Percentiles rank a stretch among this genome's conserved stretches.
Conservation (phyloP, 2,888 invertebrate genomes). For the Cecidostiba fungosa region DNA sequence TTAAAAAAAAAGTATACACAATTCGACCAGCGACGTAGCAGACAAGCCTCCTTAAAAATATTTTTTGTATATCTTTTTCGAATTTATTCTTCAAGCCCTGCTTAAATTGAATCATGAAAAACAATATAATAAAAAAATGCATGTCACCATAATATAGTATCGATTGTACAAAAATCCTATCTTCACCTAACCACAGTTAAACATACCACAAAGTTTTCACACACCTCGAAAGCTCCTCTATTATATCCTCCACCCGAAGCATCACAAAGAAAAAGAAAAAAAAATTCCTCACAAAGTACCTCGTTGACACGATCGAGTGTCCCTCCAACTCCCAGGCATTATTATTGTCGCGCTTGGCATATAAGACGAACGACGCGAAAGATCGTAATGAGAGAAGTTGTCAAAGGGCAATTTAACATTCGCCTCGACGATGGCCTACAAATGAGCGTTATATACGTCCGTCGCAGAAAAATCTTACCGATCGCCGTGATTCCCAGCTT, state of each 20-base stretch:
- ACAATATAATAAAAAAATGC: too few relatives aligned
- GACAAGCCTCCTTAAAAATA: too few relatives aligned
- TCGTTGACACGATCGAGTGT: neutral
- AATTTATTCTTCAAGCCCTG: too few relatives aligned
- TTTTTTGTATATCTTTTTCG: too few relatives aligned
- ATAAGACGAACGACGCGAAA: neutral
- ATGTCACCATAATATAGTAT: too few relatives aligned
- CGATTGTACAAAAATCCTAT: too few relatives aligned
- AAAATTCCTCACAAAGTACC: neutral
- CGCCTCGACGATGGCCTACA: constrained; percentile 20
- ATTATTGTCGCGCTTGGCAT: neutral
- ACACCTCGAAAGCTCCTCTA: too few relatives aligned
- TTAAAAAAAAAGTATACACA: too few relatives aligned
- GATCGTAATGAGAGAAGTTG: constrained; percentile 18
- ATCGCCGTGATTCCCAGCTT: neutral
- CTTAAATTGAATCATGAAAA: too few relatives aligned
- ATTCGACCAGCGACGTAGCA: too few relatives aligned
- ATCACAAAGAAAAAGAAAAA: neutral
- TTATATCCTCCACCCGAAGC: neutral
- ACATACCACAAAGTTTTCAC: too few relatives aligned
- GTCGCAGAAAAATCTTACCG: constrained; percentile 1
- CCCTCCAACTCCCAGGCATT: neutral
- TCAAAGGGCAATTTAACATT: constrained; percentile 35
- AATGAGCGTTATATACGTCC: constrained; percentile 10
- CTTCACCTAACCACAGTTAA: too few relatives aligned